Evolutionary conservation across 2,888 invertebrate species (phyloP), one percentile per base, ranked within the genome.

Genomic region (Campoplex capitator): DNA sequence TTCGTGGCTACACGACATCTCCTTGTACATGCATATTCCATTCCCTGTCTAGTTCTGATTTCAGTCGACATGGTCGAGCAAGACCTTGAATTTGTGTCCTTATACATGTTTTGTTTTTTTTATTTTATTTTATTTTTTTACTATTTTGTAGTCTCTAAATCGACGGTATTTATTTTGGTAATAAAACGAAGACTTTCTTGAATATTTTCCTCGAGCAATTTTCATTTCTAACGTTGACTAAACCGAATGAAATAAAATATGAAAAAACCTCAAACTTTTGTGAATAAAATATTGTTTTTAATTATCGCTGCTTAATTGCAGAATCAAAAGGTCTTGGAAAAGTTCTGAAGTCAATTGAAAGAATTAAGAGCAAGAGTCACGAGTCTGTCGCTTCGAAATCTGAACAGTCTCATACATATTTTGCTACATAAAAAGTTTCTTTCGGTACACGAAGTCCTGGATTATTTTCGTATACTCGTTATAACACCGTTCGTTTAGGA

Each of bases 391-490:
- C 35, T 56, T 13, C 3, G 1, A 23, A 23, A 11, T 45, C 42
- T 45, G 16, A 28, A 71, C 2, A 28, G 32, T 28, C 71, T 71
- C 71, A 23, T 70, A 3, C 13, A 74, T 74, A 38, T 54, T 67
- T 42, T 38, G 13, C 74, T 48, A 9, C 45, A 62, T 28, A 74
- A 74, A 32, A 74, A 32, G 23, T 81, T 81, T 51, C 70, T 56
- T 32, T 81, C 16, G 28, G 18, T 58, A 48, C 48, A 70, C 71
- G 6, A 48, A 32, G 9, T 45, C 65, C 70, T 70, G 45, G 35
- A 48, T 80, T 80, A 80, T 58, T 80, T 58, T 80, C 79, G 58
- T 80, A 48, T 71, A 3, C 71, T 71, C 62, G 45, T 56, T 71
- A 58, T 42, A 80, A 62, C 45, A 16, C 45, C 62, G 35, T 65